Evolutionary conservation across 2,888 invertebrate species (phyloP).

Genomic region (Drosophila leonis): DNA sequence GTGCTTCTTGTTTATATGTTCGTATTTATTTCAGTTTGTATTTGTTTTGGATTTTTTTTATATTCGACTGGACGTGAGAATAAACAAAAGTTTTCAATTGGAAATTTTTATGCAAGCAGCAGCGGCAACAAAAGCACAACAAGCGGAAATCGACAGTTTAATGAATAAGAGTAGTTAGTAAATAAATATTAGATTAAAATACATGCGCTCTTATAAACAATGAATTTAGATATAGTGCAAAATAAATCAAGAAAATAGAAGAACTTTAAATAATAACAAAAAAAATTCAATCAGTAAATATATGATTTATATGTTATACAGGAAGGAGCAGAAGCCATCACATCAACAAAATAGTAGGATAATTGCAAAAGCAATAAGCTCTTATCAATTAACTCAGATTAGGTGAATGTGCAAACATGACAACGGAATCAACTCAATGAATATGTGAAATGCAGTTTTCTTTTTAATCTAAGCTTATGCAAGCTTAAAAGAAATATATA

Average conservation of each 20-base stretch:
- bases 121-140: conserved; percentile 21
- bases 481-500: background rate
- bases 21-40: conserved; percentile 29
- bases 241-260: conserved; percentile 9
- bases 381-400: background rate
- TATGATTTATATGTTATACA: background rate
- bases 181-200: conserved; percentile 44
- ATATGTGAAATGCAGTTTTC: background rate
- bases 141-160: conserved; percentile 34
- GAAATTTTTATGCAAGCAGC: conserved; percentile 17
- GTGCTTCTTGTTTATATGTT: conserved; percentile 24
- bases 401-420: background rate
- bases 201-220: conserved; percentile 32
- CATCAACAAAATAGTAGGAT: background rate
- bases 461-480: background rate
- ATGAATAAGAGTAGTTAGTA: conserved; percentile 45
- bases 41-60: conserved; percentile 22
- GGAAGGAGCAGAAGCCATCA: too few species aligned
- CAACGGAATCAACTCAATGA: background rate
- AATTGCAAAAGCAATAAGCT: background rate
- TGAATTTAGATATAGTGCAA: conserved; percentile 10
- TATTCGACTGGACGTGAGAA: conserved; percentile 36
- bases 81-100: conserved; percentile 41
- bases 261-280: background rate
- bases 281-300: background rate